These are phyloP conservation scores for Anabacerthia variegaticeps DNA, from an alignment of 2,797 vertebrate species.

Conservation along the genomic window DNA sequence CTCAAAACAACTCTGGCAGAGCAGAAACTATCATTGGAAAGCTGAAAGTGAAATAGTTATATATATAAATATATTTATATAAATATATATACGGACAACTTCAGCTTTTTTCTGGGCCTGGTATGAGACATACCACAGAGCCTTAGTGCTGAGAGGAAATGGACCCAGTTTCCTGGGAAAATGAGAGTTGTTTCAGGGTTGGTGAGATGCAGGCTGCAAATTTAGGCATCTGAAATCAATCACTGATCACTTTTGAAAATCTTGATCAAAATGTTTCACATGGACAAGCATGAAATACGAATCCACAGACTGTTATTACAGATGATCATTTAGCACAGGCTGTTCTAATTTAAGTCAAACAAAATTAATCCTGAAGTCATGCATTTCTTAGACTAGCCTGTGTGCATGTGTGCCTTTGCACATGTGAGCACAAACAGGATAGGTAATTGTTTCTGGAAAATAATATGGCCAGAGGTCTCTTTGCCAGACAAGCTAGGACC, in stretches of 20 bases:
- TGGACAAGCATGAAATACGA: background rate
- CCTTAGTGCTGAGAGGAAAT: background rate
- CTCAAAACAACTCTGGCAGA: background rate
- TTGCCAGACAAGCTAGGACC: background rate
- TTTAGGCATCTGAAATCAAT: background rate
- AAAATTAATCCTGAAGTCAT: slow-evolving; percentile 31
- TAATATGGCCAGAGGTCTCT: background rate
- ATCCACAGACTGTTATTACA: background rate
- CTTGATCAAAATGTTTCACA: background rate
- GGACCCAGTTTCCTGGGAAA: background rate
- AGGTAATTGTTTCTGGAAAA: slow-evolving; percentile 14
- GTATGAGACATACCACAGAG: background rate
- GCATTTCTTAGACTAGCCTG: slow-evolving; percentile 33
- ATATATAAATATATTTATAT: too few species aligned
- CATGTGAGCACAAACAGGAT: slow-evolving; percentile 35
- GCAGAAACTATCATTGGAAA: background rate
- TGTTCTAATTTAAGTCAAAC: slow-evolving; percentile 54
- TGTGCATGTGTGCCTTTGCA: background rate
- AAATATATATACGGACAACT: background rate
- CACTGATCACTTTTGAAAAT: background rate
- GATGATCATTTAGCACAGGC: background rate
- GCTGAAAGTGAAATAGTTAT: background rate
- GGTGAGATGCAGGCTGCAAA: background rate
- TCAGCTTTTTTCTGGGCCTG: background rate
- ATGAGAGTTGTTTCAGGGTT: background rate